These are phyloP conservation scores for Psococerastis gibbosa DNA, from an alignment of 2,888 invertebrate species.

Conservation along the genomic window DNA sequence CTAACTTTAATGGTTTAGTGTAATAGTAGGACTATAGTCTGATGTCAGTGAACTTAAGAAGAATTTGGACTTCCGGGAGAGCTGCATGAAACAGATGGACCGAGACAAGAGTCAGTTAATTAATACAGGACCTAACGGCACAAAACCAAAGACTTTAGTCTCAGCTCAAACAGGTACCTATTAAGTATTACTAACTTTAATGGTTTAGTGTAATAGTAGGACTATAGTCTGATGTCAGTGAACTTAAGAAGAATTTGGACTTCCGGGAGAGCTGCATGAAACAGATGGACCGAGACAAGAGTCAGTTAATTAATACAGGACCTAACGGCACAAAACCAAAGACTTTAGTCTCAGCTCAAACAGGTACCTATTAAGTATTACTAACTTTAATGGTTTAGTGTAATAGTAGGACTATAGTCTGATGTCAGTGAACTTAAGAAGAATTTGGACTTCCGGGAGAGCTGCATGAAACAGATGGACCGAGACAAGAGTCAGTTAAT, in stretches of 20 bases:
- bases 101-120: constrained; percentile 60
- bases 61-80: constrained; percentile 41
- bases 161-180: constrained; percentile 68
- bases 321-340: constrained; percentile 72
- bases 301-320: constrained; percentile 60
- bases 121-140: constrained; percentile 66
- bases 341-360: constrained; percentile 68
- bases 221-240: too few relatives aligned
- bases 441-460: constrained; percentile 41
- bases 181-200: too few relatives aligned
- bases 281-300: constrained; percentile 52
- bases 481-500: constrained; percentile 60
- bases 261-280: constrained; percentile 26
- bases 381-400: too few relatives aligned
- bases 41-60: too few relatives aligned
- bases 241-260: constrained; percentile 56
- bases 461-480: constrained; percentile 30
- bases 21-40: too few relatives aligned
- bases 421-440: constrained; percentile 65
- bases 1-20: too few relatives aligned
- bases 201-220: too few relatives aligned
- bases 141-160: constrained; percentile 74
- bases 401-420: constrained; percentile 68
- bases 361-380: too few relatives aligned
- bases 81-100: constrained; percentile 30